Percentiles rank a stretch among this genome's conserved stretches.
Conservation (phyloP, 92 coral and sea anemone genomes). For the Palythoa caribaeorum region DNA sequence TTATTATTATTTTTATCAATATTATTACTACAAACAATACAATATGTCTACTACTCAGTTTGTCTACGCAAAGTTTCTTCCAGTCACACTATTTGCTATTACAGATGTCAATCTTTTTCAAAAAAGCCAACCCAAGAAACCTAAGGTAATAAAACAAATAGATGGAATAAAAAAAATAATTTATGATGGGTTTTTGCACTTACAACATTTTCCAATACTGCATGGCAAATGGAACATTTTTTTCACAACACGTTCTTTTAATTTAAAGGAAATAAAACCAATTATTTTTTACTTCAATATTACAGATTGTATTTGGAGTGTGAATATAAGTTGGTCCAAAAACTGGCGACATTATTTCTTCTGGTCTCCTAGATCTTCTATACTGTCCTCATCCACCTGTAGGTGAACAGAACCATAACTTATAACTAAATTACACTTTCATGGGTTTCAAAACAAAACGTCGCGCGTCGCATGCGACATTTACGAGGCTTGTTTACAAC, state of each 20-base stretch:
- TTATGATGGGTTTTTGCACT: neutral
- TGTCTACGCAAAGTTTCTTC: no score
- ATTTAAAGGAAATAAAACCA: neutral
- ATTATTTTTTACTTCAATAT: neutral
- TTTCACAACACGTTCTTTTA: neutral
- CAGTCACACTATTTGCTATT: no score
- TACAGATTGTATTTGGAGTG: neutral
- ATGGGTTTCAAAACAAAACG: no score
- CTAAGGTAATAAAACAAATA: no score
- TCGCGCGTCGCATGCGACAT: no score
- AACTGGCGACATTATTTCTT: conserved; percentile 15
- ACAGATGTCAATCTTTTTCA: no score
- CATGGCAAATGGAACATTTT: neutral
- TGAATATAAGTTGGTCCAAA: neutral
- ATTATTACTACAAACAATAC: no score
- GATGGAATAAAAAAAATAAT: no score
- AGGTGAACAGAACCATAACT: neutral
- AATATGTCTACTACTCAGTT: no score
- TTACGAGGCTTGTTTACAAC: no score
- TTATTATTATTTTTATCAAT: no score
- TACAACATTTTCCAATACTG: neutral
- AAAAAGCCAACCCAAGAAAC: no score
- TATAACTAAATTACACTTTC: neutral
- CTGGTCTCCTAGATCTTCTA: conserved; percentile 46
- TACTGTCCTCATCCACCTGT: conserved; percentile 45